Conservation (phyloP, 2,888 invertebrate genomes). For the Myathropa florea region DNA sequence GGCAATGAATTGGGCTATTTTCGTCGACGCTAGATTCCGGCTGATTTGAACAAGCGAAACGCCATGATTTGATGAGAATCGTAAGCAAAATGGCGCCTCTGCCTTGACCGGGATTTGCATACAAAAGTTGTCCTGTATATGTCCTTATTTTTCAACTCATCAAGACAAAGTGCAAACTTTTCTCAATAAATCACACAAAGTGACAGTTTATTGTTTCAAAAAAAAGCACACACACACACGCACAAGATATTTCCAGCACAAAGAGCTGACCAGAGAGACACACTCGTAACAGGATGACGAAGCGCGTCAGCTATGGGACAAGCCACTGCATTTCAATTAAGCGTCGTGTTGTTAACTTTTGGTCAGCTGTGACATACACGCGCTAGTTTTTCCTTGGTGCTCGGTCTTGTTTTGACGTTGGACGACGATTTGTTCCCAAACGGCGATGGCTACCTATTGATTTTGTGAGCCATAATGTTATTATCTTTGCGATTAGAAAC, state of each 20-base stretch:
- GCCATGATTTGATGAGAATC: background rate
- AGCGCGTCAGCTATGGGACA: conserved; percentile 7
- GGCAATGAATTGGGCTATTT: background rate
- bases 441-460: conserved; percentile 16
- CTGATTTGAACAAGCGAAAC: background rate
- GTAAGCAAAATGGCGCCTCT: too few relatives aligned
- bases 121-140: too few relatives aligned
- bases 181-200: conserved; percentile 6
- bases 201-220: conserved; percentile 9
- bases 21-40: background rate
- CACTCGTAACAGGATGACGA: conserved; percentile 20
- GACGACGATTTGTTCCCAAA: background rate
- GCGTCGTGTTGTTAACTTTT: background rate
- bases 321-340: conserved; percentile 28
- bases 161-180: background rate
- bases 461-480: conserved; percentile 20
- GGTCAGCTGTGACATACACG: conserved; percentile 33
- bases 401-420: conserved; percentile 21
- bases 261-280: conserved; percentile 1
- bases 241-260: conserved; percentile 1
- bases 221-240: background rate
- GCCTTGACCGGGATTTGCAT: too few relatives aligned
- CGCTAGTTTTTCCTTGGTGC: conserved; percentile 4
- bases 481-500: background rate
- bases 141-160: background rate